phyloP scores from a whole-genome alignment of 2,888 invertebrate species.

The Leptodirus hochenwartii region DNA sequence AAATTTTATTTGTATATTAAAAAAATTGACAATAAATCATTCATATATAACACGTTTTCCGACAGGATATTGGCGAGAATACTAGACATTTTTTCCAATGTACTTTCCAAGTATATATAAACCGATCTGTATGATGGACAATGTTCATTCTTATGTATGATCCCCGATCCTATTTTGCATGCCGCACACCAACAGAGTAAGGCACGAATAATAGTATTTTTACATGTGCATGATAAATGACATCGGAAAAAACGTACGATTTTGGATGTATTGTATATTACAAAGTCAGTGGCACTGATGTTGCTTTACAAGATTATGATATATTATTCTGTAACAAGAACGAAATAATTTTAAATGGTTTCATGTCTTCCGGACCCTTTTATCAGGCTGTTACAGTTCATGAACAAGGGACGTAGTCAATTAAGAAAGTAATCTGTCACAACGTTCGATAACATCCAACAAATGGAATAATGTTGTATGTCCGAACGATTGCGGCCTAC shows the following conservation, averaged over 20 bases:
- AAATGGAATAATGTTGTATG: no score
- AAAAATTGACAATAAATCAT: constrained; percentile 30
- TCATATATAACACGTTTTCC: constrained; percentile 24
- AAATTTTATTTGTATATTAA: constrained; percentile 28
- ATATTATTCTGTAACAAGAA: no score
- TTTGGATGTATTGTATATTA: constrained; percentile 8
- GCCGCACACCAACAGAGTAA: constrained; percentile 27
- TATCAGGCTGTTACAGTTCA: no score
- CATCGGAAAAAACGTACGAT: constrained; percentile 26
- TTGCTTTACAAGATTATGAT: no score
- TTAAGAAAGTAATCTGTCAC: no score
- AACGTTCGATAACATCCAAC: no score
- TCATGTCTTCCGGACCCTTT: no score
- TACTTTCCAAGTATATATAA: constrained; percentile 13
- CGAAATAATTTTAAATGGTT: no score
- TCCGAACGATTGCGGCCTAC: no score
- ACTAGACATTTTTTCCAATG: constrained; percentile 27
- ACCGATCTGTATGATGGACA: constrained; percentile 8
- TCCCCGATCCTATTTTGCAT: constrained; percentile 25
- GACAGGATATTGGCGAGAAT: constrained; percentile 25
- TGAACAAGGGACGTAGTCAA: no score
- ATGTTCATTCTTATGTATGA: constrained; percentile 13
- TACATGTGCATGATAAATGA: constrained; percentile 21
- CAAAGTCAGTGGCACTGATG: constrained; percentile 26
- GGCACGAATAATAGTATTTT: constrained; percentile 26